These are phyloP conservation scores for Mesoligia furuncula DNA, from an alignment of 2,888 invertebrate species.

Conservation along the genomic window DNA sequence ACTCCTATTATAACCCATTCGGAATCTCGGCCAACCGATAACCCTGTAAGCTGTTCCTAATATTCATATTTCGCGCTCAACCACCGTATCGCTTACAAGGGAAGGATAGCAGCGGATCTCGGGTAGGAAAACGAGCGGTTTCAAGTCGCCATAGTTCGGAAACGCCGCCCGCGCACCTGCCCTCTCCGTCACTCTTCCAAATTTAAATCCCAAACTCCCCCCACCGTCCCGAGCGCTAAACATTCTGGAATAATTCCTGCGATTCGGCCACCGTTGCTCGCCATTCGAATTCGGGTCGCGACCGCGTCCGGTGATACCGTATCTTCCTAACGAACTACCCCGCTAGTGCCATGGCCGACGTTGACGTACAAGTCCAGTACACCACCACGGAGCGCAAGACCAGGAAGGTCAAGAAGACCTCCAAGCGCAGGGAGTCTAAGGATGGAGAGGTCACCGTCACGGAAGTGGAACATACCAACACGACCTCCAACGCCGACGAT, in stretches of 20 bases:
- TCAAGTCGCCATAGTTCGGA: constrained; percentile 79
- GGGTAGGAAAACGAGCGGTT: constrained; percentile 78
- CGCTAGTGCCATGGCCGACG: constrained; percentile 94
- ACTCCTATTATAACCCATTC: constrained; percentile 75
- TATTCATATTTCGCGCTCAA: constrained; percentile 65
- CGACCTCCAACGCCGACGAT: constrained; percentile 92
- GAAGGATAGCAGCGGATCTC: constrained; percentile 74
- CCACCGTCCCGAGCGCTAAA: constrained; percentile 84
- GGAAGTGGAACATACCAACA: constrained; percentile 93
- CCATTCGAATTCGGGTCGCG: constrained; percentile 91
- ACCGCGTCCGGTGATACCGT: constrained; percentile 89
- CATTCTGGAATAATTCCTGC: constrained; percentile 91
- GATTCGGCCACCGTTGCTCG: constrained; percentile 87
- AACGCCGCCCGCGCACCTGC: constrained; percentile 90
- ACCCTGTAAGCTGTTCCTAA: constrained; percentile 68
- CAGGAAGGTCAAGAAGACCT: constrained; percentile 96
- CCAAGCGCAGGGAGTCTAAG: constrained; percentile 94
- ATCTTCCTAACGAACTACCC: constrained; percentile 73
- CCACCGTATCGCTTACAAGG: constrained; percentile 71
- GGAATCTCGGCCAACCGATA: constrained; percentile 81
- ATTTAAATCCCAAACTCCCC: constrained; percentile 90
- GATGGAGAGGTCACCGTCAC: constrained; percentile 95
- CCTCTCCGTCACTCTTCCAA: constrained; percentile 91
- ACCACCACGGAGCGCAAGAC: constrained; percentile 97
- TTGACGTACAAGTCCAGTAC: constrained; percentile 96